A percentile compares a stretch with the other conserved stretches of the same genome.
Conservation (phyloP, 2,888 invertebrate species). For the Onthophagus sagittarius region DNA sequence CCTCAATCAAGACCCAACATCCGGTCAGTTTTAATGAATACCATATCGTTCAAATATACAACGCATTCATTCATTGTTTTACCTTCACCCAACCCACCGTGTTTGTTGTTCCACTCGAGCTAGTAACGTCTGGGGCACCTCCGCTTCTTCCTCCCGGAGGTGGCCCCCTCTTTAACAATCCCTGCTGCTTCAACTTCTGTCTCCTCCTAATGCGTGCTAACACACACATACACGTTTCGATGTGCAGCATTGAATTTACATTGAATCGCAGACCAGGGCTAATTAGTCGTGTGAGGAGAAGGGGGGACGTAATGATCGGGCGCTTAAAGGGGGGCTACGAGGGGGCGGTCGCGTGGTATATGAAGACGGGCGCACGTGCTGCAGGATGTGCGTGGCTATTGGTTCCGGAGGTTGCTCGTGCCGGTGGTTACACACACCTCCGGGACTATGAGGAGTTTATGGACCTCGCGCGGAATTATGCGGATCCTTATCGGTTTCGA, state of each 20-base stretch:
- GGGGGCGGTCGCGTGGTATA: conserved; percentile 19
- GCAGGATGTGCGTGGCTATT: conserved; percentile 49
- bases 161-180: not conserved
- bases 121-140: conserved; percentile 7
- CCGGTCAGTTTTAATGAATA: not conserved
- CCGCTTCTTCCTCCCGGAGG: conserved; percentile 1
- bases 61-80: conserved; percentile 6
- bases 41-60: not conserved
- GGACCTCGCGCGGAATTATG: conserved; percentile 38
- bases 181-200: not conserved
- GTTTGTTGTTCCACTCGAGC: conserved; percentile 3
- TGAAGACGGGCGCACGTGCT: conserved; percentile 43
- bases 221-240: not conserved
- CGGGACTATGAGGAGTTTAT: conserved; percentile 46
- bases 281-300: conserved; percentile 1
- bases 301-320: conserved; percentile 7
- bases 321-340: conserved; percentile 13
- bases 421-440: conserved; percentile 49
- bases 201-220: not conserved
- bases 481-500: not conserved
- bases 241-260: conserved; percentile 5
- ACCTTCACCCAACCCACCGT: not conserved
- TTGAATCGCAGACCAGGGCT: conserved; percentile 8
- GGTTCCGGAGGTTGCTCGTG: conserved; percentile 49
- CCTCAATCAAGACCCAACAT: not conserved